A percentile compares a stretch with the other conserved stretches of the same genome.
Evolutionary conservation across 2,113 vertebrate species (phyloP).

Genomic region (chimpanzee (Pan troglodytes)): DNA sequence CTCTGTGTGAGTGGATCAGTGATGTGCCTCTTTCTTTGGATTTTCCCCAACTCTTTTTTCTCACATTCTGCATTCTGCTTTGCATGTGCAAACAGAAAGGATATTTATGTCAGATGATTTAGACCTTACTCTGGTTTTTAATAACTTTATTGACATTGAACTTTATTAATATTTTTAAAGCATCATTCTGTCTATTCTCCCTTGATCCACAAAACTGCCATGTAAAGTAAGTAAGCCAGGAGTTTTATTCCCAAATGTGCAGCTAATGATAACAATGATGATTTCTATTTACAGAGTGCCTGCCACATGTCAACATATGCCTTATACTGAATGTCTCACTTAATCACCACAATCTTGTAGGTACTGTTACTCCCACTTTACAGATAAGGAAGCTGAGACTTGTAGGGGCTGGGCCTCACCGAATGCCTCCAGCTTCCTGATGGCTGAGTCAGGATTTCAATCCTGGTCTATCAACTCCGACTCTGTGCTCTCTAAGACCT

Average conservation of each 20-base stretch:
- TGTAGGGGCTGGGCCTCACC: neutral
- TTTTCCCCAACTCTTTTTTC: constrained; percentile 11
- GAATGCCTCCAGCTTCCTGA: neutral
- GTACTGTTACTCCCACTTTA: neutral
- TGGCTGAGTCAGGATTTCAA: neutral
- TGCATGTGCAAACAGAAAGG: constrained; percentile 47
- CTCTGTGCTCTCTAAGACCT: neutral
- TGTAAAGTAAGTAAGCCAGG: constrained; percentile 8
- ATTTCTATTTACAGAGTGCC: neutral
- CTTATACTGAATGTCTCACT: neutral
- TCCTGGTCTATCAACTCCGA: neutral
- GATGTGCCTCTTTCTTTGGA: neutral
- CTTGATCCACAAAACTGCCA: constrained; percentile 36
- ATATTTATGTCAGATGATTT: constrained; percentile 45
- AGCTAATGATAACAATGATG: neutral
- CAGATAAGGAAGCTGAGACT: constrained; percentile 3
- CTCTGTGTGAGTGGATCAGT: neutral
- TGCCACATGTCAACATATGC: neutral
- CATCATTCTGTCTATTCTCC: neutral
- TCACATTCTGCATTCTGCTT: neutral
- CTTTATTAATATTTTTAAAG: constrained; percentile 65
- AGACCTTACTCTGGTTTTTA: constrained; percentile 54
- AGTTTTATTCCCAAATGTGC: neutral
- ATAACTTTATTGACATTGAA: constrained; percentile 60
- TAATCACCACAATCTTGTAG: neutral